Base-by-base conservation (phyloP, 2,113 vertebrate species). In the Eclectus roratus region DNA sequence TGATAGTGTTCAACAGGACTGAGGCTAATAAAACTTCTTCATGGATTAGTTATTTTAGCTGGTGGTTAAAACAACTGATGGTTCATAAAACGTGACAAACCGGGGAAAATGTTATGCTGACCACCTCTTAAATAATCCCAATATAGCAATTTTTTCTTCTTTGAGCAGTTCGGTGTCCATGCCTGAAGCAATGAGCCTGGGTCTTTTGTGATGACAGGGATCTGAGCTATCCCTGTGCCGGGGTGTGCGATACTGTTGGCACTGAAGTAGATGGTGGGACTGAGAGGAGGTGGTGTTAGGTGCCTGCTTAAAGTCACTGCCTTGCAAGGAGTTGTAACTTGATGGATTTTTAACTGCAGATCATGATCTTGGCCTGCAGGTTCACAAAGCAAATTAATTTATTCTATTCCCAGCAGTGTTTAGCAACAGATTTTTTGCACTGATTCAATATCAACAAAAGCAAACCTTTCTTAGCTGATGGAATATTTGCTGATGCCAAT, bases 241-340 rank as follows among this genome's bases (percentile, higher is more conserved):
- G 6, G 19, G 29, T 3, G 13, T 0, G 1, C 11, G 37, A 2
- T 15, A 0, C 56, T 23, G 18, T 14, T 33, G 49, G 17, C 18
- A 2, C 39, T 18, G 0, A 37, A 47, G 55, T 2, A 46, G 44
- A 3, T 18, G 73, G 41, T 2, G 19, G 46, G 50, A 8, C 27
- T 33, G 61, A 10, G 27, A 20, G 17, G 52, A 68, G 33, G 13
- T 6, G 23, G 28, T 69, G 73, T 47, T 47, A 25, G 0, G 2
- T 7, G 33, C 39, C 44, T 43, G 11, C 84, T 28, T 20, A 24
- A 77, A 50, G 44, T 55, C 6, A 5, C 69, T 24, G 69, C 80
- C 27, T 18, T 61, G 28, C n/a, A 28, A 73, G n/a, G 37, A n/a
- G 9, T 14, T 21, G 12, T 46, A 49, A 43, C n/a, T 14, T 20